Percentiles rank a stretch among this genome's conserved stretches.
phyloP scores from a whole-genome alignment of 2,113 vertebrate species.

The Alethe diademata region DNA sequence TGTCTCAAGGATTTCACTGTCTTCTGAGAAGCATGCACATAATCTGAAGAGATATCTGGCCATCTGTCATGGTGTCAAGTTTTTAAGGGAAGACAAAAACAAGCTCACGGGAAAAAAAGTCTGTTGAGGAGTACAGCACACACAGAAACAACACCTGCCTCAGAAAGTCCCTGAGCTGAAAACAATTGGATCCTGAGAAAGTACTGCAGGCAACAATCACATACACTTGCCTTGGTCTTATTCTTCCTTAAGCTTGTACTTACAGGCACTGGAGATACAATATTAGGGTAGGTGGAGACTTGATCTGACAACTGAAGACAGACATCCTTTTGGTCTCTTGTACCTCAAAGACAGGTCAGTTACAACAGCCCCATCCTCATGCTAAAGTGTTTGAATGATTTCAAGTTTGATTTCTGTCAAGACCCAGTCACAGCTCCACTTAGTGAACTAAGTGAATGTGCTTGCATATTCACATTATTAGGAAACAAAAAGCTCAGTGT shows the following conservation, averaged over 20 bases:
- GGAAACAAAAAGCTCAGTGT: not conserved
- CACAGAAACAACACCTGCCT: not conserved
- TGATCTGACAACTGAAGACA: not conserved
- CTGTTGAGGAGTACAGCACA: not conserved
- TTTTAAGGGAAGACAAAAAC: slow-evolving; percentile 9
- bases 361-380: not conserved
- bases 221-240: not conserved
- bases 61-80: slow-evolving; percentile 1
- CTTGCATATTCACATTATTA: not conserved
- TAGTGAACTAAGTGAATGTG: not conserved
- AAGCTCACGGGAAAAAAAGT: not conserved
- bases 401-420: not conserved
- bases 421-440: not conserved
- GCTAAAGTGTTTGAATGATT: not conserved
- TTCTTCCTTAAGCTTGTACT: not conserved
- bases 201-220: not conserved
- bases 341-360: not conserved
- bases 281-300: not conserved
- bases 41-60: slow-evolving; percentile 4
- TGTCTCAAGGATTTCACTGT: not conserved
- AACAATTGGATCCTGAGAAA: not conserved
- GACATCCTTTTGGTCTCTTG: not conserved
- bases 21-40: not conserved
- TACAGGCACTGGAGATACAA: not conserved
- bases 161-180: not conserved